Base-by-base conservation (phyloP, 2,113 vertebrate genomes). In the Spea multiplicata region DNA sequence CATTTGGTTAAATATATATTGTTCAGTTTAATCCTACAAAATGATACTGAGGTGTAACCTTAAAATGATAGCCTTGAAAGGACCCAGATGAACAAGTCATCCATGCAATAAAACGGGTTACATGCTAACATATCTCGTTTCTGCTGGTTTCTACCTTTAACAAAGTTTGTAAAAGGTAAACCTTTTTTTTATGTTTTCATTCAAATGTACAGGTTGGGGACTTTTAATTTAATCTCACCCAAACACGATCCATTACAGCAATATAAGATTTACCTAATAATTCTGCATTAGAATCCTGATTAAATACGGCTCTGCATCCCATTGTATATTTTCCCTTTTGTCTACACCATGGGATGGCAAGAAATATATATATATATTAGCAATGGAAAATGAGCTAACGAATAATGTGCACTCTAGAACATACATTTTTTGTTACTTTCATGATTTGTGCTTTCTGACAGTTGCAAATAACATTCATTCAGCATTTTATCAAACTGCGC, bases 361-460 rank as follows among this genome's bases (percentile, higher is more conserved):
- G 16, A 71, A 66, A 81, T 71, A 81, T 81, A 81, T 76, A 81
- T 71, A 81, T 81, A 81, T 76, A 81, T 66, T 17, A 55, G 55
- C 30, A 16, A 71, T 65, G 48, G 73, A 69, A 71, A 74, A 81
- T 75, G 71, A 75, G 66, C 59, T 44, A 55, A 47, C 16, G 49
- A 49, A 71, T 75, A 65, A 68, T 61, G 67, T 45, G 67, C 55
- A 17, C 74, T 47, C 12, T 59, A 66, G 67, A 44, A n/a, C 80
- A 17, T 53, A 75, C 57, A 70, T 66, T 76, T 71, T 53, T 69
- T 46, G 57, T 71, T 76, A 64, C 57, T 72, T 75, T 30, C 16
- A 44, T 81, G 73, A 81, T 75, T 75, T 76, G 74, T 81, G 80
- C 45, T 76, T 81, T 71, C 47, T 75, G 80, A 81, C 73, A 75